These are phyloP conservation scores for Melanerpes aurifrons DNA, from an alignment of 2,113 vertebrate genomes.

Conservation along the genomic window DNA sequence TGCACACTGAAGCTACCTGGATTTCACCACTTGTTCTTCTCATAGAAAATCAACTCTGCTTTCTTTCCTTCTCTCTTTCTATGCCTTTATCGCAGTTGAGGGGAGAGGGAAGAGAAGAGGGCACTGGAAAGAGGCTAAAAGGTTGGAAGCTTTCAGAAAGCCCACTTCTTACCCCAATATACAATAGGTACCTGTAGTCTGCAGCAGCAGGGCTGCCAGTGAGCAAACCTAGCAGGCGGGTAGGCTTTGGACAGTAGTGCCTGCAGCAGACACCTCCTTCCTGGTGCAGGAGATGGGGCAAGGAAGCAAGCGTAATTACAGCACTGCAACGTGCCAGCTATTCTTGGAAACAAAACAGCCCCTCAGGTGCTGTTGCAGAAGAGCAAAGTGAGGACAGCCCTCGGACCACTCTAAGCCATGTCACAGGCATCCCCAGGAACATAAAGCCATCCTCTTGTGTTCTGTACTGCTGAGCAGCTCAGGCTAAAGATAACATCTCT, in stretches of 20 bases:
- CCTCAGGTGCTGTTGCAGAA: conserved; percentile 11
- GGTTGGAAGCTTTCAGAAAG: background rate
- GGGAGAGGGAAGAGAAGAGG: background rate
- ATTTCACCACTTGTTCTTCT: conserved; percentile 7
- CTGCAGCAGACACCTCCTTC: background rate
- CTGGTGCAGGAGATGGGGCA: background rate
- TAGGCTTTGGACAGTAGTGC: background rate
- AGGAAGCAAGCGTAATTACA: conserved; percentile 9
- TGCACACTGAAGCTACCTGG: background rate
- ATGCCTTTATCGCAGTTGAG: background rate
- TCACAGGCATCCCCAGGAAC: conserved; percentile 44
- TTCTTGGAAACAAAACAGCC: conserved; percentile 46
- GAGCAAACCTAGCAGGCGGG: background rate
- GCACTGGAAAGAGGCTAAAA: background rate
- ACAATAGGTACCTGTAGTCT: background rate
- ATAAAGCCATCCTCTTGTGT: background rate
- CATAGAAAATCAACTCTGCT: conserved; percentile 33
- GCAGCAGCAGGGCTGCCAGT: rapidly evolving
- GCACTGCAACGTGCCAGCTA: conserved; percentile 43
- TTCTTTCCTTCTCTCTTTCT: background rate
- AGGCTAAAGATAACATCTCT: rapidly evolving
- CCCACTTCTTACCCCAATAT: background rate
- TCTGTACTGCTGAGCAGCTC: background rate
- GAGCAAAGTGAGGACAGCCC: background rate
- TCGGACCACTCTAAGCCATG: background rate